Evolutionary conservation across 1,140 invertebrate genomes (phyloP).

Genomic region (Camponotus vicinus): DNA sequence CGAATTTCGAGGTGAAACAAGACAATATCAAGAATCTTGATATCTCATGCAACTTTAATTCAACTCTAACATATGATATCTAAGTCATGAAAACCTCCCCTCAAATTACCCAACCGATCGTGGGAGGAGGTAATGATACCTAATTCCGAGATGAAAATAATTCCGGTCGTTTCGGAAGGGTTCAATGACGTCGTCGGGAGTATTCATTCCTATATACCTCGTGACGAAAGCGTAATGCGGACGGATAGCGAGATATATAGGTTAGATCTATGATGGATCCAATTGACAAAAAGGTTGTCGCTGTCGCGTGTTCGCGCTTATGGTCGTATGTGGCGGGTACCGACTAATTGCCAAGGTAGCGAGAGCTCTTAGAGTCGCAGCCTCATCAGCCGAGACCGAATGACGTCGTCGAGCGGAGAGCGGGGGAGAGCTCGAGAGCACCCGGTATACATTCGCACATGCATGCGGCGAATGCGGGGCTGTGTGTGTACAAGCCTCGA

Average conservation of each 20-base stretch:
- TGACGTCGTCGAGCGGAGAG: conserved; percentile 10
- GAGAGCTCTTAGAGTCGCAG: conserved; percentile 9
- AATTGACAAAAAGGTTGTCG: conserved; percentile 26
- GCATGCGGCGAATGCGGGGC: conserved; percentile 49
- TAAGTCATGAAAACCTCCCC: not conserved
- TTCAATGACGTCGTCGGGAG: conserved; percentile 80
- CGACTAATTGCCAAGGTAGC: conserved; percentile 58
- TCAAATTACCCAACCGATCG: conserved; percentile 13
- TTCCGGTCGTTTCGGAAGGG: conserved; percentile 69
- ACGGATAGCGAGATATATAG: not conserved
- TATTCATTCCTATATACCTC: conserved; percentile 49
- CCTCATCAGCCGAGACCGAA: conserved; percentile 42
- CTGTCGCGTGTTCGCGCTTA: not conserved
- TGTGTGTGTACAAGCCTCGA: conserved; percentile 52
- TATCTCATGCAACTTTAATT: not conserved
- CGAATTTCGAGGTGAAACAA: too few species aligned
- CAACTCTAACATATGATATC: not conserved
- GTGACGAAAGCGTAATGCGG: conserved; percentile 55
- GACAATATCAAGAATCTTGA: too few species aligned
- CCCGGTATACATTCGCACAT: conserved; percentile 48
- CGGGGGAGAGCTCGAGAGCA: conserved; percentile 28
- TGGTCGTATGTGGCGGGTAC: conserved; percentile 45
- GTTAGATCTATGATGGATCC: not conserved
- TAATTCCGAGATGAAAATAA: conserved; percentile 54
- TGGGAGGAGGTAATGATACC: conserved; percentile 18